Conservation (phyloP, 1,140 invertebrate genomes). For the Drosophila prosaltans region DNA sequence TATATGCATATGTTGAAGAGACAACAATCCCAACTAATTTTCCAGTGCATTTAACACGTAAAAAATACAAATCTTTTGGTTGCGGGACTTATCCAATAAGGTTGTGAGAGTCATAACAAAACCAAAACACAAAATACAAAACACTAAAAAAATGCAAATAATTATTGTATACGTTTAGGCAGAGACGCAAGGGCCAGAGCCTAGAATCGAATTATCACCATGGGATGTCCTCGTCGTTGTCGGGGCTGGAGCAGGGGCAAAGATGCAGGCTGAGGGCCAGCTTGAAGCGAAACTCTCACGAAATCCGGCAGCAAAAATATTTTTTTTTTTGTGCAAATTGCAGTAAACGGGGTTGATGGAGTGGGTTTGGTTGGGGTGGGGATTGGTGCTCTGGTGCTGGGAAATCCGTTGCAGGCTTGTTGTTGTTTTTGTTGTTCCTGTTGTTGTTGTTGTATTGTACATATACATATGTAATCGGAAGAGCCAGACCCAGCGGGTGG, state of each 20-base stretch:
- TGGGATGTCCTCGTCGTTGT: conserved; percentile 39
- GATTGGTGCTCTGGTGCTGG: conserved; percentile 48
- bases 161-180: conserved; percentile 74
- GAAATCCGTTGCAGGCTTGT: conserved; percentile 53
- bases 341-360: conserved; percentile 26
- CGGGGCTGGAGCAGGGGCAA: no score
- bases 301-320: conserved; percentile 34
- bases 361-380: background rate
- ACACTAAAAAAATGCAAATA: conserved; percentile 65
- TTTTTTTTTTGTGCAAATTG: conserved; percentile 9
- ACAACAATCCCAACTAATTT: conserved; percentile 67
- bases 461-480: conserved; percentile 72
- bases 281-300: conserved; percentile 54
- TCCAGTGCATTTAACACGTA: conserved; percentile 64
- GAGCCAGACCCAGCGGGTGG: conserved; percentile 69
- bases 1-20: conserved; percentile 5
- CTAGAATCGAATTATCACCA: conserved; percentile 73
- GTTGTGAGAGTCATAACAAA: conserved; percentile 53
- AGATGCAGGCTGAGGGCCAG: background rate
- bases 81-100: conserved; percentile 33
- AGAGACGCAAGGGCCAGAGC: conserved; percentile 32
- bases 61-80: conserved; percentile 25
- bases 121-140: conserved; percentile 37
- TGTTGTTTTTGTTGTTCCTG: conserved; percentile 9
- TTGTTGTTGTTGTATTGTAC: conserved; percentile 42